These are phyloP conservation scores for Uloborus plumipes DNA, from an alignment of 2,888 invertebrate species.

Conservation along the genomic window DNA sequence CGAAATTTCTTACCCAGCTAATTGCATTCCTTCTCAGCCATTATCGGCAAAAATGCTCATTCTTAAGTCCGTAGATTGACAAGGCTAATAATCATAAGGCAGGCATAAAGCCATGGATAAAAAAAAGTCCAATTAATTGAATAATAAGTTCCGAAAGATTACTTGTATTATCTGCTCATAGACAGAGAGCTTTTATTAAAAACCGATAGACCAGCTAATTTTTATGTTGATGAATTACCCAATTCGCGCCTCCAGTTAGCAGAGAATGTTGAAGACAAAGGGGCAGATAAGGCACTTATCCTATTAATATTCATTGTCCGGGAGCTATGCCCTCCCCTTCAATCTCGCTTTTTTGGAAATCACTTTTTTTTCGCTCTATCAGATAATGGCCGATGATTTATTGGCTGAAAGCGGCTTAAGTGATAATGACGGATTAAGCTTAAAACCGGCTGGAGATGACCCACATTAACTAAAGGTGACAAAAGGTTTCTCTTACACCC, in stretches of 20 bases:
- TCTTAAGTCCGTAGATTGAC: constrained; percentile 45
- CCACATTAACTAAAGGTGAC: constrained; percentile 48
- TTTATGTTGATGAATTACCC: constrained; percentile 61
- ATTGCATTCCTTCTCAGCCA: constrained; percentile 52
- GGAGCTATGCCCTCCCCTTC: neutral
- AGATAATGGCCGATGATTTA: constrained; percentile 62
- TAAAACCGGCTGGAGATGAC: constrained; percentile 58
- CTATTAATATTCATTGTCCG: constrained; percentile 62
- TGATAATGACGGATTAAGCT: constrained; percentile 65
- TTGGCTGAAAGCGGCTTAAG: constrained; percentile 63
- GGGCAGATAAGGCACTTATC: constrained; percentile 14
- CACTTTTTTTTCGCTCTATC: constrained; percentile 50
- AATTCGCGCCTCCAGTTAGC: constrained; percentile 39
- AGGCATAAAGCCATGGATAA: constrained; percentile 33
- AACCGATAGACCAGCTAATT: constrained; percentile 64
- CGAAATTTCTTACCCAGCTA: constrained; percentile 47
- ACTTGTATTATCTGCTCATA: constrained; percentile 55
- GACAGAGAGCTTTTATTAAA: constrained; percentile 64
- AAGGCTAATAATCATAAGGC: constrained; percentile 58
- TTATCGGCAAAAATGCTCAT: constrained; percentile 37
- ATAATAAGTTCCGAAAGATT: constrained; percentile 59
- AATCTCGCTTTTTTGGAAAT: constrained; percentile 34
- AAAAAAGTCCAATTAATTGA: constrained; percentile 62
- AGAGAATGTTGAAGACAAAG: constrained; percentile 29
- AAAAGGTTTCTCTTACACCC: constrained; percentile 1